Conservation (phyloP, 2,888 invertebrate species). For the Tipula vernalis region DNA sequence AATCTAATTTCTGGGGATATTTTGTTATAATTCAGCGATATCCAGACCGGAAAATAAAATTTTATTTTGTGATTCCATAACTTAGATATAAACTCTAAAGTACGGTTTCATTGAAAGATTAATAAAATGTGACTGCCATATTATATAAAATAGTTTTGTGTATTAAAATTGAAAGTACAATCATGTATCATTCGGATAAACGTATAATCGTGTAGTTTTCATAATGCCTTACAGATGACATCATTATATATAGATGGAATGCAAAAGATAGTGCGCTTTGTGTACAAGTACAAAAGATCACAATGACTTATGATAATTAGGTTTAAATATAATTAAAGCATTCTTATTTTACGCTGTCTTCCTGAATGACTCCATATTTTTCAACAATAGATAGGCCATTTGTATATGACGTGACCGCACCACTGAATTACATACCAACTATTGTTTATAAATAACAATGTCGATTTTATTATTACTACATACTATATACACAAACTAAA, state of each 20-base stretch:
- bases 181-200: neutral
- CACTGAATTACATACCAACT: neutral
- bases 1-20: neutral
- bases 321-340: neutral
- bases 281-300: neutral
- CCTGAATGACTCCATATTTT: neutral
- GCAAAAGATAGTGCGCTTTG: neutral
- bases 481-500: neutral
- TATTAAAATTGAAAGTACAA: neutral
- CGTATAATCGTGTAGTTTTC: neutral
- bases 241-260: neutral
- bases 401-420: neutral
- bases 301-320: neutral
- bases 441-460: neutral
- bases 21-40: neutral
- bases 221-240: neutral
- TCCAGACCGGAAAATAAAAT: neutral
- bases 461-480: neutral
- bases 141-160: neutral
- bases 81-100: neutral
- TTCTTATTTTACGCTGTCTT: neutral
- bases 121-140: neutral
- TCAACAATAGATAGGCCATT: neutral
- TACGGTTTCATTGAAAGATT: neutral
- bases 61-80: neutral